These are phyloP conservation scores for Hydropsyche betteni DNA, from an alignment of 2,888 invertebrate species.

Conservation along the genomic window DNA sequence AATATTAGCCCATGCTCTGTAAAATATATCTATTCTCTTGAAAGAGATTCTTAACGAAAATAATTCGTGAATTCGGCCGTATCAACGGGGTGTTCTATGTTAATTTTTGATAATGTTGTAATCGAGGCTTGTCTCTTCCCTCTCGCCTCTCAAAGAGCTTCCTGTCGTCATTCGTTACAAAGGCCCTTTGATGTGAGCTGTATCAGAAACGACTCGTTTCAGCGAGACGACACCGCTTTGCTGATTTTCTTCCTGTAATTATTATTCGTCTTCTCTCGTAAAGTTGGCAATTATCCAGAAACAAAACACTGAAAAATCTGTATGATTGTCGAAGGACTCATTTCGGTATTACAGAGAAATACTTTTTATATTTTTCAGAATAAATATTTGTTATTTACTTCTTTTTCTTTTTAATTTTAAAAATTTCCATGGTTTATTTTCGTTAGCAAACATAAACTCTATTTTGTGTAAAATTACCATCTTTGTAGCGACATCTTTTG, in stretches of 20 bases:
- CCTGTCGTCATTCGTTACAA: conserved; percentile 28
- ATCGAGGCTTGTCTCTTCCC: not conserved
- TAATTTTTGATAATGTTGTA: conserved; percentile 26
- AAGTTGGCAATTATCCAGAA: conserved; percentile 5
- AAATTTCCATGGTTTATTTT: not conserved
- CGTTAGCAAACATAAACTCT: not conserved
- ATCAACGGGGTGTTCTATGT: conserved; percentile 6
- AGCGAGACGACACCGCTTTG: not conserved
- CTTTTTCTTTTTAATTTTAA: not conserved
- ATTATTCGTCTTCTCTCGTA: conserved; percentile 14
- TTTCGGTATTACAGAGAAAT: not conserved
- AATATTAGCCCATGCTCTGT: too few relatives aligned
- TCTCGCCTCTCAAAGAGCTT: conserved; percentile 8
- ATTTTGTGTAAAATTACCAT: not conserved
- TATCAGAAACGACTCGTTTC: conserved; percentile 9
- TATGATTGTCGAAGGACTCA: not conserved
- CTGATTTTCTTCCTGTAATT: conserved; percentile 21
- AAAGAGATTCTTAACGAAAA: too few relatives aligned
- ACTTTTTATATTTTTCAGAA: too few relatives aligned
- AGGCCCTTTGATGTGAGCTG: conserved; percentile 25
- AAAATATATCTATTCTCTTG: too few relatives aligned
- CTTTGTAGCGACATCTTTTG: not conserved
- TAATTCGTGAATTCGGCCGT: too few relatives aligned
- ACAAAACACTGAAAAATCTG: conserved; percentile 4
- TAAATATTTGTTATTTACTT: too few relatives aligned